Evolutionary conservation across 2,113 vertebrate genomes (phyloP), one percentile per base, ranked within the genome.

Genomic region (Emydocephalus ijimae): DNA sequence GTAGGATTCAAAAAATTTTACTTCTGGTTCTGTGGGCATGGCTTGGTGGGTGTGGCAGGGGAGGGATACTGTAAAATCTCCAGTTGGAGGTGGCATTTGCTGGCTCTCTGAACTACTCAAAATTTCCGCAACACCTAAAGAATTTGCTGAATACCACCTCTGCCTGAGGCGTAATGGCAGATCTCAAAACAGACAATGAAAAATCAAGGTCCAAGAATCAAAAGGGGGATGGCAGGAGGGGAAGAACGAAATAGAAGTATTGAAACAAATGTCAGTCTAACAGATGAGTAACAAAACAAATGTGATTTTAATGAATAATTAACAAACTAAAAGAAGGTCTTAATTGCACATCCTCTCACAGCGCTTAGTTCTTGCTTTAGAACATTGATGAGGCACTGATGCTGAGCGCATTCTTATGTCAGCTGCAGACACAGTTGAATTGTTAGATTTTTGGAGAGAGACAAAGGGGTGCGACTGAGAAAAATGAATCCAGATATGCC

Each of bases 241-340:
- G 18, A 9, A 81, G 74, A 81, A 81, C 7, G 6, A 81, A 81
- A 43, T 43, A 3, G 39, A 81, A 81, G 74, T 43, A 43, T 81
- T 81, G 87, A 89, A 89, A 89, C 55, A 57, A 89, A 89, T 89
- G 56, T 8, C 34, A 89, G 56, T 43, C 23, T 89, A 89, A 89
- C 18, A 39, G 24, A 59, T 59, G 56, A 59, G 6, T 15, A 89
- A 89, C 88, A 89, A 89, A 59, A 89, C 24, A 43, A 89, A 89
- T 89, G 56, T 18, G 23, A 89, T 59, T 89, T 59, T 45, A 89
- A 89, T 89, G 55, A 59, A 45, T 89, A 59, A 89, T 89, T 59
- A n/a, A 89, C 20, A 15, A 45, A 26, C 26, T 39, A 26, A 89
- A 24, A 59, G 56, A 89, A 45, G 88, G 3, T 43, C 57, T 88